Conservation (phyloP, 1,140 invertebrate genomes). For the Pseudomyrmex sp. region DNA sequence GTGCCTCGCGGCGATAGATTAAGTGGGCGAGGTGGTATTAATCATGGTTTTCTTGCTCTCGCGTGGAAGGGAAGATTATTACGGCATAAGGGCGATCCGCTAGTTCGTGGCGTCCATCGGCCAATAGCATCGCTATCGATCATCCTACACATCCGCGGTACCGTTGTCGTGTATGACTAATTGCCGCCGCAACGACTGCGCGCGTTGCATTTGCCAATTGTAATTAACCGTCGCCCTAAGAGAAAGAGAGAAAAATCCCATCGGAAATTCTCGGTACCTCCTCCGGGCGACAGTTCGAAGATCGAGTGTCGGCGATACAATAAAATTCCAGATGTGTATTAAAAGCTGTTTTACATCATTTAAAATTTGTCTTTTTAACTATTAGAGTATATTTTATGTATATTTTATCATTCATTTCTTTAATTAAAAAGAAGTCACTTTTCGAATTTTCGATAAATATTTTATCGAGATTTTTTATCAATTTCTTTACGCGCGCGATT, state of each 20-base stretch:
- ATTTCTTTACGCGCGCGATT: no score
- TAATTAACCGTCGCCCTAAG: slow-evolving; percentile 70
- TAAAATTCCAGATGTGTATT: slow-evolving; percentile 42
- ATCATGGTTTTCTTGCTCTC: slow-evolving; percentile 73
- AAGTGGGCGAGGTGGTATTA: slow-evolving; percentile 72
- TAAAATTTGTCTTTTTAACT: slow-evolving; percentile 18
- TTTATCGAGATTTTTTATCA: no score
- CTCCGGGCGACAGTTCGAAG: slow-evolving; percentile 58
- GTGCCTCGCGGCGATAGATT: slow-evolving; percentile 60
- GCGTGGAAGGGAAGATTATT: slow-evolving; percentile 67
- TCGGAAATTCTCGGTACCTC: slow-evolving; percentile 53
- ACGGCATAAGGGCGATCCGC: slow-evolving; percentile 64
- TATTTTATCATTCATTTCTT: neutral
- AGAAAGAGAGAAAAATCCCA: slow-evolving; percentile 17
- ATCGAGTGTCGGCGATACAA: slow-evolving; percentile 54
- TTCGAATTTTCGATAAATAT: no score
- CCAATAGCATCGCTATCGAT: slow-evolving; percentile 74
- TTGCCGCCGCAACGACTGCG: slow-evolving; percentile 66
- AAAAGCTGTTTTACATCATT: slow-evolving; percentile 7
- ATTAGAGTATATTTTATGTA: no score
- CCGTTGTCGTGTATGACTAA: slow-evolving; percentile 78
- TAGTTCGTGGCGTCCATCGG: slow-evolving; percentile 57
- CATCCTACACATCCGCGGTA: slow-evolving; percentile 64
- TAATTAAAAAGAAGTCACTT: no score
- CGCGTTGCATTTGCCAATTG: slow-evolving; percentile 71